Evolutionary conservation across 2,113 vertebrate genomes (phyloP).

Genomic region (Willisornis vidua): DNA sequence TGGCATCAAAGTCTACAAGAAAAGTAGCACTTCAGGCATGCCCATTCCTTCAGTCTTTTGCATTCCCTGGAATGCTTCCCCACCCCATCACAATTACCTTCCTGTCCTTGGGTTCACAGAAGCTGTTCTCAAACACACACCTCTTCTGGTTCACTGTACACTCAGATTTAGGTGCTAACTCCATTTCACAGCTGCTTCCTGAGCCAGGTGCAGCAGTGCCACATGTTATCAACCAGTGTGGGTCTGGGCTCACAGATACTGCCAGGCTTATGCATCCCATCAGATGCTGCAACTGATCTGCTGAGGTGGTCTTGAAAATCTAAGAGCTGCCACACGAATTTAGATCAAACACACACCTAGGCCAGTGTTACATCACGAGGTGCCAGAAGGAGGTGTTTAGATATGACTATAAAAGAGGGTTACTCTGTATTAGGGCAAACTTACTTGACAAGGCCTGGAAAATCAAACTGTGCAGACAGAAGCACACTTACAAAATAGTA

Average conservation of each 20-base stretch:
- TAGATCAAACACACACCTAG: not conserved
- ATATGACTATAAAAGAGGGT: not conserved
- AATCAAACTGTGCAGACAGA: not conserved
- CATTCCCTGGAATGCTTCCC: not conserved
- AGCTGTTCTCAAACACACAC: not conserved
- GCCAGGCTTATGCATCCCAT: not conserved
- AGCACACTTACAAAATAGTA: not conserved
- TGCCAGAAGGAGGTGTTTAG: not conserved
- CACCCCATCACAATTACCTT: not conserved
- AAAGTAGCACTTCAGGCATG: not conserved
- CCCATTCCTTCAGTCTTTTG: not conserved
- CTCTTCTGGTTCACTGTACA: not conserved
- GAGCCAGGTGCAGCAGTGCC: not conserved
- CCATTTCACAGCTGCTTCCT: not conserved
- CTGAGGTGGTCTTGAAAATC: not conserved
- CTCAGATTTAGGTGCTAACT: fast-evolving
- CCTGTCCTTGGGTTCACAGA: not conserved
- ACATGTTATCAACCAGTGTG: fast-evolving
- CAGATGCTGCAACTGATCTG: not conserved
- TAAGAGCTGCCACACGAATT: not conserved
- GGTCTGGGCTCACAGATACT: not conserved
- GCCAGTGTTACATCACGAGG: not conserved
- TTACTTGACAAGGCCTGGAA: not conserved
- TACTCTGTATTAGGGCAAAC: not conserved
- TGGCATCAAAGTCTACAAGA: constrained; percentile 46